Evolutionary conservation across 2,888 invertebrate species (phyloP).

Genomic region (Hirtodrosophila confusa): DNA sequence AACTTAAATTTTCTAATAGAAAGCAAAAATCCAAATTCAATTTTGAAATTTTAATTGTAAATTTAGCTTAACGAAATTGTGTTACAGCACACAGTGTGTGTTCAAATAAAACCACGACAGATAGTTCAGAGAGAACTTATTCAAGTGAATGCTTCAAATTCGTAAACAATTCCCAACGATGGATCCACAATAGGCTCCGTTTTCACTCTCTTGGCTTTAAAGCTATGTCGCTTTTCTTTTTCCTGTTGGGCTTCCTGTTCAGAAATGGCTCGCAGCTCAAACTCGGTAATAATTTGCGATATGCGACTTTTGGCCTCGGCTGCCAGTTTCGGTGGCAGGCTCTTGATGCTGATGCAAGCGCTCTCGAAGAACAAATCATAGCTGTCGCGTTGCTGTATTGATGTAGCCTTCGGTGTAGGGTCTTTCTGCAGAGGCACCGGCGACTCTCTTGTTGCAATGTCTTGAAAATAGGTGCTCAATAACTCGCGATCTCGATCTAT

Average conservation of each 20-base stretch:
- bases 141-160: conserved; percentile 55
- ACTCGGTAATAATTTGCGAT: conserved; percentile 77
- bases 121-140: conserved; percentile 32
- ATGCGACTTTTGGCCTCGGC: conserved; percentile 78
- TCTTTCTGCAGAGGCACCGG: background rate
- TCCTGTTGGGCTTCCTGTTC: conserved; percentile 61
- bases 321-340: conserved; percentile 76
- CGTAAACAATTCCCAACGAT: conserved; percentile 48
- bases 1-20: conserved; percentile 8
- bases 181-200: conserved; percentile 19
- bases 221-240: conserved; percentile 17
- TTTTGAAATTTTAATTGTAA: conserved; percentile 33
- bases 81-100: conserved; percentile 9
- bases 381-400: conserved; percentile 54
- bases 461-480: conserved; percentile 54
- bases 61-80: conserved; percentile 24
- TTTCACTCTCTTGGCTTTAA: conserved; percentile 6
- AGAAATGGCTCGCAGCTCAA: conserved; percentile 79
- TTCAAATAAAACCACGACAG: conserved; percentile 17
- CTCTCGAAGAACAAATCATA: conserved; percentile 81
- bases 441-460: conserved; percentile 18
- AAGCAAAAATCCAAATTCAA: conserved; percentile 1
- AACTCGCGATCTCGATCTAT: conserved; percentile 57
- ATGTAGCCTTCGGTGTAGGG: background rate
- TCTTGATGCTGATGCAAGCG: conserved; percentile 76